Conservation (phyloP, 2,113 vertebrate genomes). For the Dasyurus viverrinus region DNA sequence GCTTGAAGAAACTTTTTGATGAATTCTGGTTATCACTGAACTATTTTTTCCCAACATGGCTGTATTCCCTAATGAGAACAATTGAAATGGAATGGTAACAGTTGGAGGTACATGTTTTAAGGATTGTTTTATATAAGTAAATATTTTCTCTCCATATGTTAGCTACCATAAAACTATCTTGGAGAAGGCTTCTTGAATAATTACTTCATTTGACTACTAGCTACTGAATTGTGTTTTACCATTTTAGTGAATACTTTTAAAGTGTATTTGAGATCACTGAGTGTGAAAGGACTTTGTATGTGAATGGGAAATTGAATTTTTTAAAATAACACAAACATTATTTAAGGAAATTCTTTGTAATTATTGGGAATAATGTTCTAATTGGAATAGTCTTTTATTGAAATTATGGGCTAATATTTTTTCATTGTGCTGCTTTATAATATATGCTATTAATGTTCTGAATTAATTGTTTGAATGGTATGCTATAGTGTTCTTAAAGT, state of each 20-base stretch:
- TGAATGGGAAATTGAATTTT: slow-evolving; percentile 34
- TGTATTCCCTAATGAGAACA: not conserved
- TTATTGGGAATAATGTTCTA: slow-evolving; percentile 20
- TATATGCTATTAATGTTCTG: slow-evolving; percentile 20
- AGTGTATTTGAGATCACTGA: slow-evolving; percentile 13
- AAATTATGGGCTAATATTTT: slow-evolving; percentile 12
- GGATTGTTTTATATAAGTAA: not conserved
- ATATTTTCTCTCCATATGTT: not conserved
- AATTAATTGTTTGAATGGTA: slow-evolving; percentile 30
- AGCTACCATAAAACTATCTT: not conserved
- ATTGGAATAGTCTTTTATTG: slow-evolving; percentile 25
- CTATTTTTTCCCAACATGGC: not conserved
- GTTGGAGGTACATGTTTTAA: not conserved
- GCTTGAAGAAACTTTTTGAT: not conserved
- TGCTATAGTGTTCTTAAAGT: slow-evolving; percentile 12
- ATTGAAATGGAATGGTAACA: not conserved
- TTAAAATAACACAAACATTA: not conserved
- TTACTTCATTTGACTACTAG: not conserved
- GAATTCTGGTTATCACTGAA: not conserved
- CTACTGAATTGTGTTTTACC: not conserved
- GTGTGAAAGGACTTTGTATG: slow-evolving; percentile 21
- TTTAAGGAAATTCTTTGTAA: slow-evolving; percentile 1
- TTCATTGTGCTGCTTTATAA: not conserved
- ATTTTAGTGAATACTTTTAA: slow-evolving; percentile 23
- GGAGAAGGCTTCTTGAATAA: not conserved